phyloP scores from a whole-genome alignment of 1,140 invertebrate species.

The Ostrea edulis region DNA sequence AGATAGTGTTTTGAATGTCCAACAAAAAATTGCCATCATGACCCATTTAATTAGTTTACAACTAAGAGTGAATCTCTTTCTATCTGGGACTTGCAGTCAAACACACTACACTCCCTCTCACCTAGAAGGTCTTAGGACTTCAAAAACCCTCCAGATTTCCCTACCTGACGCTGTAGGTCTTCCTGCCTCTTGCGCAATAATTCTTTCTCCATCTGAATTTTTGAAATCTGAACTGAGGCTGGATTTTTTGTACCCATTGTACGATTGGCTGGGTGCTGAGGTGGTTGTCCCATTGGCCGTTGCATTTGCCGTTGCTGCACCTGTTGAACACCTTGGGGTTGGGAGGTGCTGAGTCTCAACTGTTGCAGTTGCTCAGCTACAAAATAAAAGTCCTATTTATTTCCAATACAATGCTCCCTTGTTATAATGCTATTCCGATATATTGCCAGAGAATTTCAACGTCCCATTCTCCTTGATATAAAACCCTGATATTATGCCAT shows the following conservation, averaged over 20 bases:
- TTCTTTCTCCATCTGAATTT: conserved; percentile 91
- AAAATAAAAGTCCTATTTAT: background rate
- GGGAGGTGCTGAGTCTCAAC: conserved; percentile 59
- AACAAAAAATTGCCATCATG: no score
- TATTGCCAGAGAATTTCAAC: no score
- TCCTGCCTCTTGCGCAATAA: conserved; percentile 91
- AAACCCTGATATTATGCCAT: no score
- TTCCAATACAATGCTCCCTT: background rate
- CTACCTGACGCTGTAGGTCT: conserved; percentile 91
- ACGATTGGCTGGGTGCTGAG: conserved; percentile 53
- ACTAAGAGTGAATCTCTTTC: no score
- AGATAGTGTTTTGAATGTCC: no score
- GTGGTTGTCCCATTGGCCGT: conserved; percentile 75
- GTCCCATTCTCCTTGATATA: no score
- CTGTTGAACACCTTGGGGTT: conserved; percentile 8
- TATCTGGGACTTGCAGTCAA: no score
- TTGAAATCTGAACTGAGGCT: conserved; percentile 70
- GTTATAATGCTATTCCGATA: no score
- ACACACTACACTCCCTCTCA: no score
- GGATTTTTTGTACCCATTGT: conserved; percentile 16
- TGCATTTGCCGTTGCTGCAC: conserved; percentile 43
- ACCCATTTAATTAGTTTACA: no score
- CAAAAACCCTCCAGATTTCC: background rate
- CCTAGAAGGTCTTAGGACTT: no score
- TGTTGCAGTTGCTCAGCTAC: conserved; percentile 54